Conservation (phyloP, 2,888 invertebrate species). For the Xestia ashworthii region DNA sequence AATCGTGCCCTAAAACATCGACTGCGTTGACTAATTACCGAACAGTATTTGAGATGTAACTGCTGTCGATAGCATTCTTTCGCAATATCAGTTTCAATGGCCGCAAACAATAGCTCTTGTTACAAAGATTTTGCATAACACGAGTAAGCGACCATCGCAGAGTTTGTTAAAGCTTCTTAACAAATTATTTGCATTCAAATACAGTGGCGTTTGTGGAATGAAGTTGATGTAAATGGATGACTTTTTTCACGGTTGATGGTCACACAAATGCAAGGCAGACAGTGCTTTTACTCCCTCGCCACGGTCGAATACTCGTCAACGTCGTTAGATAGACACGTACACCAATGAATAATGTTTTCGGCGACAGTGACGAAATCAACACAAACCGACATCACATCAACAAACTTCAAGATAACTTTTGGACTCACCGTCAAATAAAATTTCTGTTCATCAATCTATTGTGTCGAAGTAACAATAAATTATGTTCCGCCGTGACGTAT, state of each 20-base stretch:
- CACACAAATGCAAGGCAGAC: slow-evolving; percentile 73
- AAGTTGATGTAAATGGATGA: slow-evolving; percentile 73
- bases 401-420: slow-evolving; percentile 10
- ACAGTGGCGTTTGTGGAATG: slow-evolving; percentile 66
- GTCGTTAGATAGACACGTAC: slow-evolving; percentile 71
- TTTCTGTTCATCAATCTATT: slow-evolving; percentile 9
- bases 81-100: slow-evolving; percentile 56
- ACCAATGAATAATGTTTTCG: slow-evolving; percentile 63
- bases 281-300: slow-evolving; percentile 61
- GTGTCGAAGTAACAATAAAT: slow-evolving; percentile 39
- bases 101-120: slow-evolving; percentile 62
- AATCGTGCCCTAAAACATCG: slow-evolving; percentile 6
- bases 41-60: slow-evolving; percentile 54
- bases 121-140: slow-evolving; percentile 64
- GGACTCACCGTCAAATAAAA: slow-evolving; percentile 13
- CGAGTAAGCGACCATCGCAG: slow-evolving; percentile 41
- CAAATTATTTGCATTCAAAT: slow-evolving; percentile 70
- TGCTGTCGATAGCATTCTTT: slow-evolving; percentile 58
- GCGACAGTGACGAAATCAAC: slow-evolving; percentile 50
- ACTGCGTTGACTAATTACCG: slow-evolving; percentile 45
- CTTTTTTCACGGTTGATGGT: slow-evolving; percentile 76
- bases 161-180: slow-evolving; percentile 63
- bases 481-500: slow-evolving; percentile 32
- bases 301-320: slow-evolving; percentile 70
- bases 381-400: slow-evolving; percentile 31